Evolutionary conservation across 1,140 invertebrate species (phyloP).

Genomic region (Zaprionus ghesquierei): DNA sequence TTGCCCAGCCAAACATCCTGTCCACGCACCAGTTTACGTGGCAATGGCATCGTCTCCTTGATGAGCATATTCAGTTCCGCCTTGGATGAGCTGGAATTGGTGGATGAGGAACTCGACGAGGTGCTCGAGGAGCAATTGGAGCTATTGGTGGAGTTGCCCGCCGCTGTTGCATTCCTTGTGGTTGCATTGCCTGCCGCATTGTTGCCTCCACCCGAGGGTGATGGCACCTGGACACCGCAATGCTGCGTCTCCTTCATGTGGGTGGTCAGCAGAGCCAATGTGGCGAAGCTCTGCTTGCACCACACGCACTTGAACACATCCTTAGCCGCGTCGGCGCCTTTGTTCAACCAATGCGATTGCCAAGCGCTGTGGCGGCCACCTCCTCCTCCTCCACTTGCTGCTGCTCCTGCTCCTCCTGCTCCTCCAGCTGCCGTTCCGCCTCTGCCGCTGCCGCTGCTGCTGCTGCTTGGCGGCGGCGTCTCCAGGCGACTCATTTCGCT

Average conservation of each 20-base stretch:
- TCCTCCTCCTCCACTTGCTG: constrained; percentile 81
- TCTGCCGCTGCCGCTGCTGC: not conserved
- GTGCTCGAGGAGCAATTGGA: constrained; percentile 19
- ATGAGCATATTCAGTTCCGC: constrained; percentile 92
- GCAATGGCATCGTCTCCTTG: constrained; percentile 96
- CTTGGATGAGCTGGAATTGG: constrained; percentile 85
- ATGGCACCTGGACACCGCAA: constrained; percentile 91
- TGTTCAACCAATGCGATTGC: constrained; percentile 97
- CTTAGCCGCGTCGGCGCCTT: constrained; percentile 95
- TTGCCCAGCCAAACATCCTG: constrained; percentile 99
- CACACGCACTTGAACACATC: constrained; percentile 97
- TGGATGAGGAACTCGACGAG: constrained; percentile 84
- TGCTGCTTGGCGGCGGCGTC: constrained; percentile 33
- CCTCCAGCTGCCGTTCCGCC: constrained; percentile 49
- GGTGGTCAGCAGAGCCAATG: constrained; percentile 93
- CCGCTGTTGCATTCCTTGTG: too few species aligned
- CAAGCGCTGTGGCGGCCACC: constrained; percentile 92
- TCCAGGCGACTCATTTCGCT: constrained; percentile 91
- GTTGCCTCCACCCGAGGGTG: constrained; percentile 32
- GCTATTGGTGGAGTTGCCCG: constrained; percentile 2
- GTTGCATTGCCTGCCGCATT: too few species aligned
- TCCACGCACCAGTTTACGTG: constrained; percentile 96
- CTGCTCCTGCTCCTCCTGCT: constrained; percentile 64
- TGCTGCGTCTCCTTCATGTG: constrained; percentile 98
- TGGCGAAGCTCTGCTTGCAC: constrained; percentile 97